These are phyloP conservation scores for Struthidea cinerea DNA, from an alignment of 2,113 vertebrate genomes.

Conservation along the genomic window DNA sequence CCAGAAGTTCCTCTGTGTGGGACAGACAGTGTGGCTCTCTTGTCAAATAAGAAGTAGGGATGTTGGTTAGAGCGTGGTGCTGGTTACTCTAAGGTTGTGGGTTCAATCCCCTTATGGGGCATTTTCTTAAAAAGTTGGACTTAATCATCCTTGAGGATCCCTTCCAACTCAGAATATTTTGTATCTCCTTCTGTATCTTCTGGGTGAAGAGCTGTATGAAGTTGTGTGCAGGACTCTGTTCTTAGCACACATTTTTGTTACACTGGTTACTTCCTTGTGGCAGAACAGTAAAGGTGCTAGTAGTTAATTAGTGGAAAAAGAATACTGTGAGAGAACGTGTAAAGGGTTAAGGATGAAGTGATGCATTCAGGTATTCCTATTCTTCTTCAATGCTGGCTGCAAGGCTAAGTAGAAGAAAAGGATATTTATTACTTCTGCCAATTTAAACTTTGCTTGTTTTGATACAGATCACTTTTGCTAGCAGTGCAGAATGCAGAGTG, in stretches of 20 bases:
- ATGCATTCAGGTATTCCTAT: background rate
- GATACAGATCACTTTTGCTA: background rate
- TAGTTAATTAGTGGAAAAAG: background rate
- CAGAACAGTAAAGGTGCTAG: background rate
- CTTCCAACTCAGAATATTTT: background rate
- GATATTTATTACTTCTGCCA: background rate
- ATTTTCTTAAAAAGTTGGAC: too few species aligned
- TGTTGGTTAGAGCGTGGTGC: background rate
- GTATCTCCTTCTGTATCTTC: too few species aligned
- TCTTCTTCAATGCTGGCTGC: background rate
- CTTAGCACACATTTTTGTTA: background rate
- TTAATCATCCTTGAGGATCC: background rate
- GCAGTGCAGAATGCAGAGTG: too few species aligned
- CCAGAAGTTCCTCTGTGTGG: background rate
- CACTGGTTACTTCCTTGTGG: rapidly evolving
- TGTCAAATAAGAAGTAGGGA: rapidly evolving
- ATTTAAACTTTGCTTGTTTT: background rate
- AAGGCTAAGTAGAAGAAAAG: background rate
- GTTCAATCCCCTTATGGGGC: rapidly evolving
- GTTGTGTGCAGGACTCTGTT: too few species aligned
- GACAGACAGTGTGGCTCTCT: too few species aligned
- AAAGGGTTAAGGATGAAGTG: background rate
- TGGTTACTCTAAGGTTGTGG: rapidly evolving
- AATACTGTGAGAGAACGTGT: background rate
- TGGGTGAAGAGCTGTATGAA: background rate